Base-by-base conservation (phyloP, 1,140 invertebrate species). In the Drosophila funebris region DNA sequence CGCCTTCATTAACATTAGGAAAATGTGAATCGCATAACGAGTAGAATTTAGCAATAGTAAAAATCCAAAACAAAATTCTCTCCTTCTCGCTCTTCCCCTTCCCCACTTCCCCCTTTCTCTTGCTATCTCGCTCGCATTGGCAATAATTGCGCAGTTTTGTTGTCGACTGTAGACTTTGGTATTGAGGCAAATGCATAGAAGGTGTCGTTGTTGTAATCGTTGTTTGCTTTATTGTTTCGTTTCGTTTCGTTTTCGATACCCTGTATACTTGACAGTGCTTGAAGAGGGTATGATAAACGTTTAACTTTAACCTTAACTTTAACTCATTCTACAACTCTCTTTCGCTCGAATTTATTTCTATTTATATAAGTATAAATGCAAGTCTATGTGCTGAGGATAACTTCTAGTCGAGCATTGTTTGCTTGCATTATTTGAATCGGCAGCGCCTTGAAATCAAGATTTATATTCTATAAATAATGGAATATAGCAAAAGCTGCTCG, bases 91-190 rank as follows among this genome's bases (percentile, higher is more conserved):
- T 14, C 41, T 39, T 20, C 37, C 5, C 18, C 36, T 29, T 16
- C 4, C 8, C 4, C 9, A 29, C 36, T 6, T 60, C 13, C 1
- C 41, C 24, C 37, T 27, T 29, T 24, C 54, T 31, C 29, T 37
- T 29, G 24, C 22, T 22, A 14, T 31, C 22, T n/a, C 18, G 20
- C 16, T 37, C 36, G 13, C 56, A 58, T 58, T 67, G 53, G 46
- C 81, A 85, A 85, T 87, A 74, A 85, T 62, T 85, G 81, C 81
- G 81, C 81, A 85, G 81, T 87, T 87, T 85, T 84, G 68, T 52
- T 64, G 60, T 58, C 72, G 70, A 56, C 31, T 76, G 69, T 67
- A 72, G 70, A 76, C 73, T 71, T 71, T 50, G 53, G 27, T 58
- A 53, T 58, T 72, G 54, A 58, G 70, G 64, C 64, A 29, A 73